Conservation (phyloP, 2,797 vertebrate genomes). For the Mormyrops boulengeri region DNA sequence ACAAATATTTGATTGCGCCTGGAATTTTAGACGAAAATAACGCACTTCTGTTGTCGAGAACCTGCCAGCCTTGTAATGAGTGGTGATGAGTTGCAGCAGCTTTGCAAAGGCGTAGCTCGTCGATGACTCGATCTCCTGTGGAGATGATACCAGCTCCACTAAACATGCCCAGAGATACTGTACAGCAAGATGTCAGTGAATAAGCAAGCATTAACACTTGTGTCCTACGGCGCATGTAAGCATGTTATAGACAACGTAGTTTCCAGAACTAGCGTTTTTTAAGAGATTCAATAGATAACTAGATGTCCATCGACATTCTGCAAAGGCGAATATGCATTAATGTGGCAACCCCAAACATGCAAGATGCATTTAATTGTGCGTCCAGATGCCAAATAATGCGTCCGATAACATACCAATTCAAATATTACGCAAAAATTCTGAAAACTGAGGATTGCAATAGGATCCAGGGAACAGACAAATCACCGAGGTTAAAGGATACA, state of each 20-base stretch:
- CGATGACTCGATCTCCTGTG: slow-evolving; percentile 6
- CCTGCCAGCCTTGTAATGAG: neutral
- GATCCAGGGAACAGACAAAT: neutral
- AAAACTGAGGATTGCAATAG: neutral
- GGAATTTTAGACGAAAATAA: neutral
- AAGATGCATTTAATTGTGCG: neutral
- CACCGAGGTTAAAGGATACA: neutral
- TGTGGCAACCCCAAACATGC: neutral
- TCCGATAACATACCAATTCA: neutral
- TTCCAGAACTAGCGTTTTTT: neutral
- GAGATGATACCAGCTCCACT: neutral
- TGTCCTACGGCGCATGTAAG: neutral
- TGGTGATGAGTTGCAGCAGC: neutral
- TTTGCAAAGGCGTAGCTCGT: slow-evolving; percentile 18
- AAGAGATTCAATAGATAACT: neutral
- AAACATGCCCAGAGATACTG: neutral
- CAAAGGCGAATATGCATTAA: neutral
- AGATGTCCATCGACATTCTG: neutral
- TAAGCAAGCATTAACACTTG: neutral
- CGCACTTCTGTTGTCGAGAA: neutral
- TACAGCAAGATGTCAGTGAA: neutral
- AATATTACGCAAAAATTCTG: neutral
- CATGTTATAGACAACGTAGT: neutral
- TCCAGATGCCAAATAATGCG: neutral
- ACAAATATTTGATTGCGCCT: neutral